Base-by-base conservation (phyloP, 1,140 invertebrate species). In the Trichonephila inaurata region DNA sequence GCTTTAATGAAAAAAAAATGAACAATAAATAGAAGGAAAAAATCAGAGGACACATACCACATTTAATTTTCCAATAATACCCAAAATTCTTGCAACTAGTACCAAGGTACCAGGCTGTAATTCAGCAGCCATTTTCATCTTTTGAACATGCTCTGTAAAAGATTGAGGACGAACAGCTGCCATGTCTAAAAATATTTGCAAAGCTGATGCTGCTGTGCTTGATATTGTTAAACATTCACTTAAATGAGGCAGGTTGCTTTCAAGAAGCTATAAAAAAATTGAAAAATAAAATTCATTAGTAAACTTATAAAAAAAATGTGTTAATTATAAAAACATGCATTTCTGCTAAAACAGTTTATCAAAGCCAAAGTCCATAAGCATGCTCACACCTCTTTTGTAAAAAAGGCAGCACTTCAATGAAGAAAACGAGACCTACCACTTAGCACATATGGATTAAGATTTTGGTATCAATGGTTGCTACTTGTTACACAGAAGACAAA, bases 141-240 rank as follows among this genome's bases (percentile, higher is more conserved):
- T 97, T 81, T 96, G 96, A 51, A 97, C 96, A 95, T 98, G 97
- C 95, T 97, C 97, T 44, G 97, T 96, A 81, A 98, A 96, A 69
- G 97, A 95, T 66, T 97, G 96, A 0, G 97, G 97, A 72, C 97
- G 96, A 82, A 97, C 97, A 95, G 97, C 96, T 12, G 97, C 97
- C 96, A 98, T 96, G 95, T 97, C 97, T 5, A 97, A 96, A 95
- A 98, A 97, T 58, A 98, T 97, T 96, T 98, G 97, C 94, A 98
- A 96, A 21, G 97, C 97, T 81, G 97, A 95, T 44, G 96, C 94
- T 24, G 96, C 96, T 10, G 97, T 97, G 51, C 96, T 95, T 19
- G 96, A 95, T 93, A 96, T 96, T 33, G 96, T 96, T 16, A 98
- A 95, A 95, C 97, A 98, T n/a, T 97, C 97, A 94, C 97, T 97